A percentile compares a stretch with the other conserved stretches of the same genome.
Evolutionary conservation across 2,113 vertebrate species (phyloP).

Genomic region (Nesogale talazaci): DNA sequence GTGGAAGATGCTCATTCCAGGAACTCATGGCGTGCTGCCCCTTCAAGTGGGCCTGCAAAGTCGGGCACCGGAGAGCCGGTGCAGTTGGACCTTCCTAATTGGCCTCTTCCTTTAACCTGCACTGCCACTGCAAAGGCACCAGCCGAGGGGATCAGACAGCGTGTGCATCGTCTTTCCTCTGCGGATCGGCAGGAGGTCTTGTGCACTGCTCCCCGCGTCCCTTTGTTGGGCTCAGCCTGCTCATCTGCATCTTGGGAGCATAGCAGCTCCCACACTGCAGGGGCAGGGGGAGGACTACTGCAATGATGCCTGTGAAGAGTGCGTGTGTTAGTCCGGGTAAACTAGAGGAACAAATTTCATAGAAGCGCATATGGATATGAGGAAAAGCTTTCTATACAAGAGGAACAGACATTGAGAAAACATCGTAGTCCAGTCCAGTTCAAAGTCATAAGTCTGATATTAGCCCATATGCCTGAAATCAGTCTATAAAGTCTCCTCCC

Average conservation of each 20-base stretch:
- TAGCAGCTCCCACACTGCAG: accelerated
- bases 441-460: too few species aligned
- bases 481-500: too few species aligned
- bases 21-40: conserved; percentile 65
- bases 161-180: not conserved
- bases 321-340: too few species aligned
- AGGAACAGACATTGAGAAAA: too few species aligned
- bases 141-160: not conserved
- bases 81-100: conserved; percentile 15
- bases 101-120: conserved; percentile 55
- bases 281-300: not conserved
- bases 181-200: accelerated
- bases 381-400: too few species aligned
- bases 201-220: not conserved
- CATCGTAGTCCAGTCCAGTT: too few species aligned
- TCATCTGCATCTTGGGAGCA: not conserved
- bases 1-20: conserved; percentile 58
- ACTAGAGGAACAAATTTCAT: too few species aligned
- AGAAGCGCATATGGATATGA: too few species aligned
- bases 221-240: not conserved
- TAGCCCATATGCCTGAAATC: too few species aligned
- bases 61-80: not conserved
- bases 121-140: not conserved
- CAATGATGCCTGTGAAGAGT: not conserved
- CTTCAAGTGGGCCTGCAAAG: conserved; percentile 51